Evolutionary conservation across 2,888 invertebrate species (phyloP), one percentile per base, ranked within the genome.

Genomic region (Eristalis arbustorum): DNA sequence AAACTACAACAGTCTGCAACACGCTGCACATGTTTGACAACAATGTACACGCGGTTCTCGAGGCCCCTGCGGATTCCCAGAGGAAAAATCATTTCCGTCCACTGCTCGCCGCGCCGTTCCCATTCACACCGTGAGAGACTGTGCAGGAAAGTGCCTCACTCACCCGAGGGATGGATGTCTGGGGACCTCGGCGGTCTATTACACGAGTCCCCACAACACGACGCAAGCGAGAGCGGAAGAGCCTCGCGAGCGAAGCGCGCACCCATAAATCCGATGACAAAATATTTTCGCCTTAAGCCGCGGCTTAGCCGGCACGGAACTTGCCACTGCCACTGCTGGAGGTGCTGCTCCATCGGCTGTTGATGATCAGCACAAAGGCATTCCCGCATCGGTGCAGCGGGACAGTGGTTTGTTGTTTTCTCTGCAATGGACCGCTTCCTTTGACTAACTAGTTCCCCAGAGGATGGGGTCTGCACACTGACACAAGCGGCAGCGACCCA

Each of bases 401-500:
- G 42, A 4, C 18, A 72, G 72, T 80, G 67, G 61, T 34, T 56
- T 42, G 3, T 22, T 18, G 18, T 63, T 72, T 42, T 31, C 67
- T 57, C 37, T 14, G 22, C 22, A 76, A 79, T 63, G 75, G 68
- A 88, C 61, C 71, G 84, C 79, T 84, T 84, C 84, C 84, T 88
- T 84, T 88, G 84, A 84, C 88, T 88, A 84, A 88, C 88, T 88
- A 88, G 79, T 73, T 87, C 87, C 83, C 87, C 56, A 66, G 88
- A 57, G 84, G 67, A 74, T 25, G 23, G n/a, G n/a, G 59, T 23
- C 59, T 25, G 25, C 14, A 25, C 59, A 59, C 59, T 25, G 25
- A 34, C 61, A 34, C 10, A 3, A 42, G 4, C 3, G 8, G 68
- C 73, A 40, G 25, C 25, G 25, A 42, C 1, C 63, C 34, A 56